Base-by-base conservation (phyloP, 2,113 vertebrate species). In the Aegithalos caudatus region DNA sequence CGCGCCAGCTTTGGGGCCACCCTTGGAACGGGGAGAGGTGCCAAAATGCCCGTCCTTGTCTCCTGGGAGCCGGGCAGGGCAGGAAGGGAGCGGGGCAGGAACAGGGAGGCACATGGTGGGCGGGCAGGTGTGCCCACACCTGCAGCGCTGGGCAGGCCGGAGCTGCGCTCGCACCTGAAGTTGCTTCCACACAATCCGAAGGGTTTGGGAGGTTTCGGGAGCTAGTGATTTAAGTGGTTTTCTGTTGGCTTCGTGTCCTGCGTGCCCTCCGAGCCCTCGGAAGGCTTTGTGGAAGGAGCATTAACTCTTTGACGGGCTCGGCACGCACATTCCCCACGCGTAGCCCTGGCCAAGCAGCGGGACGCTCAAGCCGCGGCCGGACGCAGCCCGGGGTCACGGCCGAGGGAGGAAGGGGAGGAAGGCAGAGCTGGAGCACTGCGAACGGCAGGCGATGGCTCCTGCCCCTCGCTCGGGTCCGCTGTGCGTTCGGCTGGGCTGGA, bases 11-110 rank as follows among this genome's bases (percentile, higher is more conserved):
- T 23, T 18, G 28, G 42, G 31, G 54, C 66, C 47, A 2, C 4
- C 40, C 47, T 21, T 11, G 14, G 5, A 81, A 81, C 78, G 91
- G 77, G 89, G 96, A 88, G 81, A 64, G 62, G 38, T 48, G 94
- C 85, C 57, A 22, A 13, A 72, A 44, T 51, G 69, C 12, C 77
- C 5, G 48, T 56, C 15, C 24, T 40, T 12, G 42, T 24, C 6
- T 51, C 38, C 37, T 0, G 12, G 25, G 21, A 29, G 58, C 23
- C 2, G 35, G 51, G 31, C 37, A 71, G 51, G 60, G 16, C 35
- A 53, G 51, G 51, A 29, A 29, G 51, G 28, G 25, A 51, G 50
- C 50, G 14, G 14, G n/a, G 42, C 28, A 23, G 81, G 58, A 7
- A 0, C 42, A 10, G 42, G 16, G 29, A 13, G 51, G 82, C 25